These are phyloP conservation scores for Ceryle rudis DNA, from an alignment of 2,797 vertebrate genomes.

Conservation along the genomic window DNA sequence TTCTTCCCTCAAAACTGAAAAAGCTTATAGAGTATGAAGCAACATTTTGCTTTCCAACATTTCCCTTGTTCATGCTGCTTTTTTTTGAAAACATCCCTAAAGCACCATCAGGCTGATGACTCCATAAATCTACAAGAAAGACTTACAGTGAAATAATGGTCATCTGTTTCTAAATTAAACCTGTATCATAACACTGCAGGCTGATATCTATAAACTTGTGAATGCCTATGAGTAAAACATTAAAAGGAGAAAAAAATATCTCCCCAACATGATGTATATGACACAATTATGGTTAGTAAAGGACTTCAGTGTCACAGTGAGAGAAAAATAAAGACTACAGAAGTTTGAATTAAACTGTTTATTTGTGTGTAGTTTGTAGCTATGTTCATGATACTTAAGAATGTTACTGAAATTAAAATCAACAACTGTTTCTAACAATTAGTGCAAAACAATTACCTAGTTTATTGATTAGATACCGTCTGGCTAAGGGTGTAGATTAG, in stretches of 20 bases:
- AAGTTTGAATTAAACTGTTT: not conserved
- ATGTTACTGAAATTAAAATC: not conserved
- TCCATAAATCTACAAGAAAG: slow-evolving; percentile 68
- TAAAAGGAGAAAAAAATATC: slow-evolving; percentile 8
- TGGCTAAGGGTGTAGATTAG: not conserved
- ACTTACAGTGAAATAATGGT: slow-evolving; percentile 57
- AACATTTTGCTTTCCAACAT: slow-evolving; percentile 27
- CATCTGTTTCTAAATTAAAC: slow-evolving; percentile 71
- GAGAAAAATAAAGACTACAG: not conserved
- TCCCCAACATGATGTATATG: not conserved
- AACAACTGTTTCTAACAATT: not conserved
- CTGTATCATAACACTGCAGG: slow-evolving; percentile 2
- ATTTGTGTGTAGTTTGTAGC: not conserved
- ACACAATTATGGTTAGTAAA: not conserved
- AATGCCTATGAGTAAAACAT: slow-evolving; percentile 28
- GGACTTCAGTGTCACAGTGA: not conserved
- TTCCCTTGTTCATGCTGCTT: slow-evolving; percentile 7
- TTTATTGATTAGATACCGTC: not conserved
- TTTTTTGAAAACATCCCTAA: slow-evolving; percentile 40
- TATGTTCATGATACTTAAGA: not conserved
- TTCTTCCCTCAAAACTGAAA: not conserved
- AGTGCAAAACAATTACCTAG: not conserved
- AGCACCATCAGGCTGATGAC: slow-evolving; percentile 59
- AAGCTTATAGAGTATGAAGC: not conserved
- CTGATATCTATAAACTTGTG: slow-evolving; percentile 39